Conservation (phyloP, 1,140 invertebrate species). For the Solen grandis region DNA sequence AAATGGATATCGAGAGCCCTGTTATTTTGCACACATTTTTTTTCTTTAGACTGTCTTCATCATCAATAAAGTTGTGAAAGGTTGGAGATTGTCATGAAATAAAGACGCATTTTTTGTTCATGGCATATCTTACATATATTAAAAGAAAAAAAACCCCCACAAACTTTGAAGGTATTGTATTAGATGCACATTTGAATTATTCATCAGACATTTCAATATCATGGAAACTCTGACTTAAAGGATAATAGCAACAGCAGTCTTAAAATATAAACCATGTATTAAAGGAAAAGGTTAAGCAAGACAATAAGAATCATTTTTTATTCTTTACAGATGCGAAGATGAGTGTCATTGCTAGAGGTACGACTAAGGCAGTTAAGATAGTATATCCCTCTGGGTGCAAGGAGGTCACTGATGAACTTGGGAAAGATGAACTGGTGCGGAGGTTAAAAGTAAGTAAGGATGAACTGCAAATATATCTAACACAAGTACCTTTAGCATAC, state of each 20-base stretch:
- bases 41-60: too few species aligned
- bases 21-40: too few species aligned
- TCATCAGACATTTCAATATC: neutral
- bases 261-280: neutral
- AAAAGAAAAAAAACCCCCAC: too few species aligned
- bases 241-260: neutral
- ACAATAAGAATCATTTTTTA: neutral
- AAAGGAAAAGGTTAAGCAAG: neutral
- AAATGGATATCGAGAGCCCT: too few species aligned
- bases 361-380: constrained; percentile 74
- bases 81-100: too few species aligned
- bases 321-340: constrained; percentile 63
- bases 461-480: neutral
- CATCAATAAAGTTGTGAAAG: too few species aligned
- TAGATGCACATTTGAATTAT: neutral
- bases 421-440: constrained; percentile 96
- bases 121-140: too few species aligned
- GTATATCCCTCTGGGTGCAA: constrained; percentile 82
- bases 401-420: constrained; percentile 92
- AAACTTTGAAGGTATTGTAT: neutral
- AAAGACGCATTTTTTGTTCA: too few species aligned
- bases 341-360: constrained; percentile 57
- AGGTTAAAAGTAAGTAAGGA: constrained; percentile 91
- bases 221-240: neutral
- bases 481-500: too few species aligned